Evolutionary conservation across 2,888 invertebrate genomes (phyloP).

Genomic region (Heliconius erato): DNA sequence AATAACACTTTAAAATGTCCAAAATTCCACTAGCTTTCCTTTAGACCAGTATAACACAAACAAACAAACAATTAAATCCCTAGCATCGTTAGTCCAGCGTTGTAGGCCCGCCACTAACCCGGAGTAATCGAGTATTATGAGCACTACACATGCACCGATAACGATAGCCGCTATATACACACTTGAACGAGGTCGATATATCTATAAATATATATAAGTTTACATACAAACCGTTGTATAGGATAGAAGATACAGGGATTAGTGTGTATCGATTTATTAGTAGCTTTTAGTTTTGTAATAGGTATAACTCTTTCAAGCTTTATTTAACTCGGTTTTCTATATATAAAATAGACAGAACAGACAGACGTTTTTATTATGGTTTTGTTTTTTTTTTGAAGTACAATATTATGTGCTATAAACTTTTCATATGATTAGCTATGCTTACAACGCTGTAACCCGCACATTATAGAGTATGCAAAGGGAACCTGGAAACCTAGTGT

Average conservation of each 20-base stretch:
- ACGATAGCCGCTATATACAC: slow-evolving; percentile 18
- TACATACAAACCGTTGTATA: slow-evolving; percentile 3
- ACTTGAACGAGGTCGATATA: slow-evolving; percentile 29
- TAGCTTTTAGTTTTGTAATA: not conserved
- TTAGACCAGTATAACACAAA: not conserved
- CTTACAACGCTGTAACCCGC: no score
- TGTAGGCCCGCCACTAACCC: slow-evolving; percentile 23
- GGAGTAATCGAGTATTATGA: slow-evolving; percentile 33
- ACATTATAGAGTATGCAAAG: no score
- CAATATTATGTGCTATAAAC: no score
- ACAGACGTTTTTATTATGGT: no score
- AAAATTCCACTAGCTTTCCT: not conserved
- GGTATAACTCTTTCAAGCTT: not conserved
- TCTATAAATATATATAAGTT: not conserved
- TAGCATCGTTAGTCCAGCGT: not conserved
- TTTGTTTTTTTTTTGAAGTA: no score
- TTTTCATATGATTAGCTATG: no score
- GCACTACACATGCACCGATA: slow-evolving; percentile 33
- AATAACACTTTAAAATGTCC: no score
- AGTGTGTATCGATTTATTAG: slow-evolving; percentile 17
- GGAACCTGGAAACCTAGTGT: no score
- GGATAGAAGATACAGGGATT: slow-evolving; percentile 28
- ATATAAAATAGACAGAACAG: not conserved
- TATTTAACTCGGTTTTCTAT: no score
- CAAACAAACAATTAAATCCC: slow-evolving; percentile 7